A percentile compares a stretch with the other conserved stretches of the same genome.
phyloP scores from a whole-genome alignment of 2,888 invertebrate genomes.

The Caprella mutica region DNA sequence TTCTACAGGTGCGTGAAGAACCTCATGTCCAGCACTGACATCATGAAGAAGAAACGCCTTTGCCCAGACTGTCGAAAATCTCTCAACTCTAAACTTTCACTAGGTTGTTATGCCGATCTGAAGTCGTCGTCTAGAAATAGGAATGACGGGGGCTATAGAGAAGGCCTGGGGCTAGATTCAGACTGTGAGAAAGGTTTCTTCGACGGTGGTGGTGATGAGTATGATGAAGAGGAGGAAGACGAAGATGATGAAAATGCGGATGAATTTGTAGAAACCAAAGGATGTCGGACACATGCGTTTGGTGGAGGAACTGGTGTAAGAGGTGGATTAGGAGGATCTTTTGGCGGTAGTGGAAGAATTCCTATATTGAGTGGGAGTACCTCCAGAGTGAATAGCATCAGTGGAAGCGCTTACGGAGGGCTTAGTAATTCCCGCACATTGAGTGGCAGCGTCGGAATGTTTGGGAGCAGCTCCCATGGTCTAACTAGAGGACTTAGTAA shows the following conservation, averaged over 20 bases:
- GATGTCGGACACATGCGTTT: neutral
- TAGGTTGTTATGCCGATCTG: slow-evolving; percentile 44
- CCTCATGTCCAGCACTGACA: slow-evolving; percentile 52
- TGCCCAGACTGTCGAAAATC: slow-evolving; percentile 61
- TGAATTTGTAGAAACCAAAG: neutral
- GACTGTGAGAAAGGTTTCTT: slow-evolving; percentile 6
- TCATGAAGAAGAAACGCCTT: slow-evolving; percentile 52
- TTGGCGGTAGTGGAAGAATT: slow-evolving; percentile 7
- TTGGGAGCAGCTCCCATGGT: slow-evolving; percentile 2
- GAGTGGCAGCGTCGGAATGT: slow-evolving; percentile 8
- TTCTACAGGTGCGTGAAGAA: slow-evolving; percentile 54
- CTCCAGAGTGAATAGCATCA: neutral
- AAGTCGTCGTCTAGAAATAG: slow-evolving; percentile 22
- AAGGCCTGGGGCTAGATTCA: neutral
- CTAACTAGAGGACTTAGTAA: slow-evolving; percentile 6
- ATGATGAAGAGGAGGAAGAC: slow-evolving; percentile 1
- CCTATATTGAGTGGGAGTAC: slow-evolving; percentile 5
- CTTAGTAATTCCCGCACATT: neutral
- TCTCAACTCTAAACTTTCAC: slow-evolving; percentile 53
- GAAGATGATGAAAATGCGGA: neutral
- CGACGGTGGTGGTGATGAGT: neutral
- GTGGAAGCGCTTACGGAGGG: neutral
- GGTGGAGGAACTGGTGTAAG: neutral
- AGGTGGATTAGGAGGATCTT: slow-evolving; percentile 1
- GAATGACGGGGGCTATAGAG: neutral